Conservation (phyloP, 2,888 invertebrate genomes). For the Tetranychus truncatus region DNA sequence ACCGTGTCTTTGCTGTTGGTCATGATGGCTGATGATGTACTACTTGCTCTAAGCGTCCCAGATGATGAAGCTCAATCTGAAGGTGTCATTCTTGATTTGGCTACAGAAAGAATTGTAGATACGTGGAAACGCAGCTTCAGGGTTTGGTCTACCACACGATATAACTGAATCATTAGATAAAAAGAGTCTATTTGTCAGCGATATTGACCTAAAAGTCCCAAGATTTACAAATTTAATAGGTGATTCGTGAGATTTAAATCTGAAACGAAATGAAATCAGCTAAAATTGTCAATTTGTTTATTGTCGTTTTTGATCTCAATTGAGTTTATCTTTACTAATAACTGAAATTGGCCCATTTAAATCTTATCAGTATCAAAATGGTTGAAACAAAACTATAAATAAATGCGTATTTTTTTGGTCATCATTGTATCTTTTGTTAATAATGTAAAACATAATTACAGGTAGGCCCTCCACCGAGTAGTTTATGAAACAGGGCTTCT, state of each 20-base stretch:
- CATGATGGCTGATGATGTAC: slow-evolving; percentile 40
- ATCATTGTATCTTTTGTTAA: too few species aligned
- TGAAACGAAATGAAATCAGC: too few species aligned
- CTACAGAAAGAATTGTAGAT: slow-evolving; percentile 55
- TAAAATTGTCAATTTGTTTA: too few species aligned
- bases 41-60: slow-evolving; percentile 59
- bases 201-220: slow-evolving; percentile 1
- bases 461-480: slow-evolving; percentile 32
- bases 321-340: too few species aligned
- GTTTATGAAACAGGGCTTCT: slow-evolving; percentile 36
- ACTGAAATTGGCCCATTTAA: too few species aligned
- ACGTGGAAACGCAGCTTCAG: slow-evolving; percentile 45
- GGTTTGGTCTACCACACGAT: slow-evolving; percentile 31
- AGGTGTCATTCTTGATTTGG: slow-evolving; percentile 55
- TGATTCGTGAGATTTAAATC: neutral
- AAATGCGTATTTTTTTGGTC: too few species aligned
- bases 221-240: neutral
- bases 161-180: neutral
- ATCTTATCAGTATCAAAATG: too few species aligned
- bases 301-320: too few species aligned
- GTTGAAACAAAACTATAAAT: too few species aligned
- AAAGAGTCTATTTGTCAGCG: slow-evolving; percentile 4
- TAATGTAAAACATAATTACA: too few species aligned
- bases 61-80: slow-evolving; percentile 20
- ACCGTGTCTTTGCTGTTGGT: slow-evolving; percentile 63